Evolutionary conservation across 2,797 vertebrate species (phyloP).

Genomic region (Pteropus rufus): DNA sequence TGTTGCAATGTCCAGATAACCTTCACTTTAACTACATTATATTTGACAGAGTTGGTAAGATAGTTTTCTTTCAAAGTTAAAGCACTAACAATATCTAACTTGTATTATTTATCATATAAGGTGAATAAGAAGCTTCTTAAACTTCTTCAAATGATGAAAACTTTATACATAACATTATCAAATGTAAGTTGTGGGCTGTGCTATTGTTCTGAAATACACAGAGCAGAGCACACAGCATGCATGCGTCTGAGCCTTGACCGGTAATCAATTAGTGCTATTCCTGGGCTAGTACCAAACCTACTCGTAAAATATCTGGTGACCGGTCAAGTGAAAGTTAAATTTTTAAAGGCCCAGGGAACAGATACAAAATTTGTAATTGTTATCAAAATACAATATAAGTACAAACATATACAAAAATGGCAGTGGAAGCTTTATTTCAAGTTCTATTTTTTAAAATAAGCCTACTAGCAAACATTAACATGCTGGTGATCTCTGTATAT

Average conservation of each 20-base stretch:
- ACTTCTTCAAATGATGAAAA: neutral
- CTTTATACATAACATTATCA: neutral
- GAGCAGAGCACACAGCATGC: neutral
- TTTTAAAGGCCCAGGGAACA: no score
- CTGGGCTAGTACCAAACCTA: neutral
- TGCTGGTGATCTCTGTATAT: no score
- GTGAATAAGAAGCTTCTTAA: neutral
- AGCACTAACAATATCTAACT: neutral
- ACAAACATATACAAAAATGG: no score
- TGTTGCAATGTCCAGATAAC: neutral
- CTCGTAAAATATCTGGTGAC: neutral
- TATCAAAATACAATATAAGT: no score
- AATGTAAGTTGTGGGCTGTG: neutral
- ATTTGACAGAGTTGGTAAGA: neutral
- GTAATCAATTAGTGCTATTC: neutral
- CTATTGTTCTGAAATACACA: neutral
- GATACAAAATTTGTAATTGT: no score
- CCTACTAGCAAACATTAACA: no score
- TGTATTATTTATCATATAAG: neutral
- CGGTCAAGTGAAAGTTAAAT: neutral
- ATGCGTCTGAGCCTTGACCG: neutral
- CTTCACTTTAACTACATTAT: neutral
- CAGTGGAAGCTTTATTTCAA: no score
- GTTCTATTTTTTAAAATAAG: no score
- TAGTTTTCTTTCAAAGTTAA: neutral